Evolutionary conservation across 2,113 vertebrate species (phyloP).

Genomic region (Psammodynastes pulverulentus): DNA sequence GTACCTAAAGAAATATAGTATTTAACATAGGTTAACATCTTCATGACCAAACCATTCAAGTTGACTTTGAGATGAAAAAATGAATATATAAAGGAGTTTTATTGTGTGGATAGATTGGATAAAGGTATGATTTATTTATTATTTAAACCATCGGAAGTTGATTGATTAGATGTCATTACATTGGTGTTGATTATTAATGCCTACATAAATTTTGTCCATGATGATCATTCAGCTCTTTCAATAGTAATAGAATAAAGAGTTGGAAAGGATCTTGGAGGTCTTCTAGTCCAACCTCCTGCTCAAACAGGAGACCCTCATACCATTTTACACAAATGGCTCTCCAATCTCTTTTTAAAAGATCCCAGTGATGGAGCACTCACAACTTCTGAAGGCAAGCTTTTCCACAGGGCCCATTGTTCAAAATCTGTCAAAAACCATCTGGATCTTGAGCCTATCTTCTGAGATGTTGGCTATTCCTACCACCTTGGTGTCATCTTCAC

Average conservation of each 20-base stretch:
- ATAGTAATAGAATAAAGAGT: too few species aligned
- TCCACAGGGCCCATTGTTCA: neutral
- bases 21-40: neutral
- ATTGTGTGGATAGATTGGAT: neutral
- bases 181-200: neutral
- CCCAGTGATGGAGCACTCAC: neutral
- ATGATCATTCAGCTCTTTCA: neutral
- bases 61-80: neutral
- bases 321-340: too few species aligned
- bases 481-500: neutral
- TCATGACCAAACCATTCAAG: neutral
- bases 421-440: neutral
- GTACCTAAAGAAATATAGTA: neutral
- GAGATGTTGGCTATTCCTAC: neutral
- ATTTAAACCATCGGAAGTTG: neutral
- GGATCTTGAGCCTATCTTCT: neutral
- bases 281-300: too few species aligned
- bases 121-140: neutral
- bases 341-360: too few species aligned
- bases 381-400: neutral
- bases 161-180: neutral
- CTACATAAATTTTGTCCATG: neutral
- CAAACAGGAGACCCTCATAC: too few species aligned
- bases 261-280: too few species aligned
- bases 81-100: neutral